Evolutionary conservation across 2,113 vertebrate genomes (phyloP).

Genomic region (Elaphurus davidianus): DNA sequence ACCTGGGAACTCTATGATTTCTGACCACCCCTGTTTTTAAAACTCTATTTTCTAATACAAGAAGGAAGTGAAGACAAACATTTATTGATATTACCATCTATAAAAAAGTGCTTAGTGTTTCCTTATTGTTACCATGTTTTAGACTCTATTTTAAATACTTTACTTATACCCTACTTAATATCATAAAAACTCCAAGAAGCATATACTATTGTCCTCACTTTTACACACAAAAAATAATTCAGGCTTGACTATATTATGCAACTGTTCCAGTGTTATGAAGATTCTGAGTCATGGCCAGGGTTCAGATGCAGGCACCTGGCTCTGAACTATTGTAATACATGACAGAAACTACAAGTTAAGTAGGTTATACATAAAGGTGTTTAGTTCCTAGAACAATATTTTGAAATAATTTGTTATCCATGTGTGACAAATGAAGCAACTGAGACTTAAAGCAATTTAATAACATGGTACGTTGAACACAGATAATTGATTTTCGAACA

Average conservation of each 20-base stretch:
- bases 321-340: background rate
- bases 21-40: background rate
- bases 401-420: background rate
- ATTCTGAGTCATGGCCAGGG: background rate
- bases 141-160: background rate
- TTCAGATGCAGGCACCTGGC: background rate
- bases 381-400: background rate
- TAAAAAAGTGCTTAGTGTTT: background rate
- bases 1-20: background rate
- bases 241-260: background rate
- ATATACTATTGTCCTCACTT: background rate
- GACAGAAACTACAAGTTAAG: background rate
- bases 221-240: background rate
- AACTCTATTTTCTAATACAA: background rate
- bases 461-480: background rate
- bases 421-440: background rate
- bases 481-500: background rate
- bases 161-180: background rate
- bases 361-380: background rate
- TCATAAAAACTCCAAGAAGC: background rate
- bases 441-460: background rate
- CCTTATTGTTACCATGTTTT: background rate
- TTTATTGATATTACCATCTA: background rate
- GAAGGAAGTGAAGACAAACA: background rate
- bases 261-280: background rate